Percentiles rank a stretch among this genome's conserved stretches.
Evolutionary conservation across 2,797 vertebrate genomes (phyloP).

Genomic region (Ctenopoma multispine): DNA sequence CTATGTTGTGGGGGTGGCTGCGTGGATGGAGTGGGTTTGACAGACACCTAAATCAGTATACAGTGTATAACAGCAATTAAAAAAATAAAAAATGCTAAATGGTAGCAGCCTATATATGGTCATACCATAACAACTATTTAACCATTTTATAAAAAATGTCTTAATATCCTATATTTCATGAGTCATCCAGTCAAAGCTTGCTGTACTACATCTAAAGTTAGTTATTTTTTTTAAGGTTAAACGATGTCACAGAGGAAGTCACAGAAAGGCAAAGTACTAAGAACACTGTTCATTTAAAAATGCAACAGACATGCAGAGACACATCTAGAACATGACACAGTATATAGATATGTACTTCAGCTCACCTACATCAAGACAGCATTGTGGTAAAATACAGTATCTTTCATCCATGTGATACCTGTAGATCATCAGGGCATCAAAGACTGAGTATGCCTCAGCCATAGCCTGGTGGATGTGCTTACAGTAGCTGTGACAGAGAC

Average conservation of each 20-base stretch:
- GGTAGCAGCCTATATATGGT: too few species aligned
- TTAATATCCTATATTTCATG: neutral
- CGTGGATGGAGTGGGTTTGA: constrained; percentile 37
- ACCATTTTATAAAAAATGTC: neutral
- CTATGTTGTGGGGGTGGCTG: constrained; percentile 36
- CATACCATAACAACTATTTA: neutral
- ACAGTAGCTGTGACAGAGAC: constrained; percentile 68
- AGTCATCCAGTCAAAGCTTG: constrained; percentile 1
- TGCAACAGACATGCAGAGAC: neutral
- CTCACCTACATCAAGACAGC: constrained; percentile 12
- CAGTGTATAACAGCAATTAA: constrained; percentile 8
- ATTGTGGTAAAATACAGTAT: constrained; percentile 4
- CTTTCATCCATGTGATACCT: constrained; percentile 35
- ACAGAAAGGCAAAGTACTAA: too few species aligned
- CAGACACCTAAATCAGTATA: constrained; percentile 36
- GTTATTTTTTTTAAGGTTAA: too few species aligned
- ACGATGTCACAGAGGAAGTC: too few species aligned
- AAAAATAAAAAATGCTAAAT: constrained; percentile 7
- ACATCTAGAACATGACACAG: neutral
- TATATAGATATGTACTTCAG: neutral
- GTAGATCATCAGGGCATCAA: constrained; percentile 51
- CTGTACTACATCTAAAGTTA: neutral
- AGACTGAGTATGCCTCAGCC: constrained; percentile 33
- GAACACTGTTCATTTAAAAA: too few species aligned
- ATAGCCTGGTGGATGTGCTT: constrained; percentile 67